phyloP scores from a whole-genome alignment of 2,113 vertebrate genomes.

The Brienomyrus longianalis region DNA sequence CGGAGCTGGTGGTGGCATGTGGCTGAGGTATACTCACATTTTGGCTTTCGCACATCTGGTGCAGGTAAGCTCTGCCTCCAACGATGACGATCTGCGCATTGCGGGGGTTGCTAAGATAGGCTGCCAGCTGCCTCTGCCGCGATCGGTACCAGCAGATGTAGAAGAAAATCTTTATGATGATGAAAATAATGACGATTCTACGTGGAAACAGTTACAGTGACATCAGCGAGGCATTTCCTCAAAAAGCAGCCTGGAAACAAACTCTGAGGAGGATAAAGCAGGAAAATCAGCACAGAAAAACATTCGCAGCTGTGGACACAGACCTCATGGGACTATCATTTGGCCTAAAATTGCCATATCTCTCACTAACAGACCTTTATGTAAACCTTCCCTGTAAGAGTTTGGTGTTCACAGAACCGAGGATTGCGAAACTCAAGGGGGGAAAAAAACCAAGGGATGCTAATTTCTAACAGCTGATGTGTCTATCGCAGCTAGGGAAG shows the following conservation, averaged over 20 bases:
- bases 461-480: neutral
- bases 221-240: neutral
- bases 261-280: neutral
- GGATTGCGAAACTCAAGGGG: neutral
- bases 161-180: conserved; percentile 77
- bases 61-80: conserved; percentile 70
- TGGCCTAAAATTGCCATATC: neutral
- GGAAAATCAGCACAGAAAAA: neutral
- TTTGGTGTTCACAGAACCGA: neutral
- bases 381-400: neutral
- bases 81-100: conserved; percentile 76
- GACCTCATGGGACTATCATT: neutral
- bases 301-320: neutral
- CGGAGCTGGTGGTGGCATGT: neutral
- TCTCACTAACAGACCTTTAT: neutral
- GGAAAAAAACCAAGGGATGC: neutral
- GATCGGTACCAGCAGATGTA: conserved; percentile 81
- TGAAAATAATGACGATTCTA: conserved; percentile 74
- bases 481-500: neutral
- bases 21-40: conserved; percentile 49
- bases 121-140: conserved; percentile 70
- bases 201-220: neutral
- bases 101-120: conserved; percentile 72
- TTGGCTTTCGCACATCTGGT: conserved; percentile 71
- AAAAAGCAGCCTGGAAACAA: neutral